phyloP scores from a whole-genome alignment of 2,888 invertebrate genomes.

The Folsomia candida region DNA sequence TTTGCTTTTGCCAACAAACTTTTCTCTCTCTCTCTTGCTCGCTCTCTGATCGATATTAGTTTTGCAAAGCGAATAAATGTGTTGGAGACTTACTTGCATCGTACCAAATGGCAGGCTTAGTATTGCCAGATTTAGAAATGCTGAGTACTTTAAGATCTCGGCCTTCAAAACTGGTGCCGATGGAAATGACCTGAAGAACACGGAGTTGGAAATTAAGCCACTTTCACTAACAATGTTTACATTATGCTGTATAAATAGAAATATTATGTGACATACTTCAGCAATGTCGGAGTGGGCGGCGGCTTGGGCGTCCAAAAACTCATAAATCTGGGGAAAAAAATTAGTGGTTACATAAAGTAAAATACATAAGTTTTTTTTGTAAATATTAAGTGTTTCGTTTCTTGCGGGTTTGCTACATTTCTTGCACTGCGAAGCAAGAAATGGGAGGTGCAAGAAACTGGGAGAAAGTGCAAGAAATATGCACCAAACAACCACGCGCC shows the following conservation, averaged over 20 bases:
- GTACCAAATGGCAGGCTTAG: slow-evolving; percentile 54
- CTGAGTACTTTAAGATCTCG: slow-evolving; percentile 56
- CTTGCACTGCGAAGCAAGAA: too few relatives aligned
- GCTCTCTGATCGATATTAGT: too few relatives aligned
- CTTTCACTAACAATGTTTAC: neutral
- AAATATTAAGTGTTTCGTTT: neutral
- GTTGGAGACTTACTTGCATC: slow-evolving; percentile 52
- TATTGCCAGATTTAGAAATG: slow-evolving; percentile 57
- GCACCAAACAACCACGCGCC: too few relatives aligned
- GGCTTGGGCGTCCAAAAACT: slow-evolving; percentile 61
- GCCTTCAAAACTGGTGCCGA: slow-evolving; percentile 63
- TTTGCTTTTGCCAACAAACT: too few relatives aligned
- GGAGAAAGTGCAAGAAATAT: too few relatives aligned
- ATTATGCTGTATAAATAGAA: too few relatives aligned
- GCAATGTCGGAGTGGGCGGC: slow-evolving; percentile 58
- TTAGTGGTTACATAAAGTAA: neutral
- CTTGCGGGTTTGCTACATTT: too few relatives aligned
- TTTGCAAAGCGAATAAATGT: too few relatives aligned
- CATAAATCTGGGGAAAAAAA: slow-evolving; percentile 57
- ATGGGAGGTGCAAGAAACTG: neutral
- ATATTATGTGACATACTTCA: slow-evolving; percentile 41
- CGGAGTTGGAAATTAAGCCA: too few relatives aligned
- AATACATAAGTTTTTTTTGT: neutral
- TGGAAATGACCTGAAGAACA: slow-evolving; percentile 54
- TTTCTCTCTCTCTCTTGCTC: too few relatives aligned